phyloP scores from a whole-genome alignment of 1,140 invertebrate genomes.

The Goniozus legneri region DNA sequence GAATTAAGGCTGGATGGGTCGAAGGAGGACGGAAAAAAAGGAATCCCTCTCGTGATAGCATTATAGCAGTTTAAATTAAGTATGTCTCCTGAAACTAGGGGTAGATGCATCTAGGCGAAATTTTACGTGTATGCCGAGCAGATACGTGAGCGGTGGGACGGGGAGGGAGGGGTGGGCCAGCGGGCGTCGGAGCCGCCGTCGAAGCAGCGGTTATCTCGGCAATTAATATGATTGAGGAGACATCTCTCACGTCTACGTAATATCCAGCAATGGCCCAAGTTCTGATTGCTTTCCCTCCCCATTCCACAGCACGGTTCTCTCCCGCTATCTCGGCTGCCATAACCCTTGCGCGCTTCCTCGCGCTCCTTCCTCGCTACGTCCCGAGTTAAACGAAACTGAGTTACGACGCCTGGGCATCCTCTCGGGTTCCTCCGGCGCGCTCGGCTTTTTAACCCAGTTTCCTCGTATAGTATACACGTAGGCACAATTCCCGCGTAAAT shows the following conservation, averaged over 20 bases:
- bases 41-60: too few relatives aligned
- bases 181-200: constrained; percentile 23
- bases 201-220: constrained; percentile 51
- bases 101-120: too few relatives aligned
- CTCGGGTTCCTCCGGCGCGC: neutral
- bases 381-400: constrained; percentile 40
- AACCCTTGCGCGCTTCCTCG: constrained; percentile 42
- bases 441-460: constrained; percentile 32
- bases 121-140: too few relatives aligned
- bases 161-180: neutral
- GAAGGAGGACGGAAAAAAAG: too few relatives aligned
- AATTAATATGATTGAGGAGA: constrained; percentile 56
- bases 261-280: constrained; percentile 55
- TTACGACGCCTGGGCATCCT: too few relatives aligned
- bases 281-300: constrained; percentile 52
- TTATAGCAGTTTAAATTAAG: too few relatives aligned
- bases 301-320: constrained; percentile 27
- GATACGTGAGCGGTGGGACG: neutral
- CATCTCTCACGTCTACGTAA: constrained; percentile 54
- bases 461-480: neutral
- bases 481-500: neutral
- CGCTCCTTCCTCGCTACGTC: constrained; percentile 21
- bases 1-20: too few relatives aligned
- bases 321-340: constrained; percentile 48
- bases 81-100: too few relatives aligned